Percentiles rank a stretch among this genome's conserved stretches.
phyloP scores from a whole-genome alignment of 2,113 vertebrate species.

The Ardeotis arabs region DNA sequence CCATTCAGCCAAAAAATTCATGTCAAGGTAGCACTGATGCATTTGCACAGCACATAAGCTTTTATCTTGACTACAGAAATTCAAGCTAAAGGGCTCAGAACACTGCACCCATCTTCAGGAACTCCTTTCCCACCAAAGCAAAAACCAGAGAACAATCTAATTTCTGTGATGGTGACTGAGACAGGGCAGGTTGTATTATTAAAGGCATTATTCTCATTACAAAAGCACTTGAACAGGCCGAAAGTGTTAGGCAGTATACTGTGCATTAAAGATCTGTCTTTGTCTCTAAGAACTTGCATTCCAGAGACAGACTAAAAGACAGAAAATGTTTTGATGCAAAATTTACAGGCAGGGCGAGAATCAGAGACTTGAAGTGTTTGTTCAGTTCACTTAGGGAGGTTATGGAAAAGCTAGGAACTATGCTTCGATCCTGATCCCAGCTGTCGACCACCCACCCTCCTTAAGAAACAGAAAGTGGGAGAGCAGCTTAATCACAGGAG shows the following conservation, averaged over 20 bases:
- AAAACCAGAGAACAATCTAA: neutral
- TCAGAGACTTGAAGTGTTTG: neutral
- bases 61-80: neutral
- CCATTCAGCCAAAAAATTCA: neutral
- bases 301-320: neutral
- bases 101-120: neutral
- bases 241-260: neutral
- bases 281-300: neutral
- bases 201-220: neutral
- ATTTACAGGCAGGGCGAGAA: neutral
- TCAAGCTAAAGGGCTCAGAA: neutral
- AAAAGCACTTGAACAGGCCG: neutral
- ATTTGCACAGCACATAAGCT: neutral
- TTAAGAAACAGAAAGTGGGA: neutral
- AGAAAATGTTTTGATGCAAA: neutral
- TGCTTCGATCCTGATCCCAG: neutral
- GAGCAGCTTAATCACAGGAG: neutral
- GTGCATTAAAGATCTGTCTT: neutral
- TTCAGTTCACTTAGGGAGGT: neutral
- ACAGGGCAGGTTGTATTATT: neutral
- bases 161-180: neutral
- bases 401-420: neutral
- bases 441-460: neutral
- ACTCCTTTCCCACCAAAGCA: neutral
- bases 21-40: neutral